Base-by-base conservation (phyloP, 2,113 vertebrate genomes). In the Marcusenius ussheri region DNA sequence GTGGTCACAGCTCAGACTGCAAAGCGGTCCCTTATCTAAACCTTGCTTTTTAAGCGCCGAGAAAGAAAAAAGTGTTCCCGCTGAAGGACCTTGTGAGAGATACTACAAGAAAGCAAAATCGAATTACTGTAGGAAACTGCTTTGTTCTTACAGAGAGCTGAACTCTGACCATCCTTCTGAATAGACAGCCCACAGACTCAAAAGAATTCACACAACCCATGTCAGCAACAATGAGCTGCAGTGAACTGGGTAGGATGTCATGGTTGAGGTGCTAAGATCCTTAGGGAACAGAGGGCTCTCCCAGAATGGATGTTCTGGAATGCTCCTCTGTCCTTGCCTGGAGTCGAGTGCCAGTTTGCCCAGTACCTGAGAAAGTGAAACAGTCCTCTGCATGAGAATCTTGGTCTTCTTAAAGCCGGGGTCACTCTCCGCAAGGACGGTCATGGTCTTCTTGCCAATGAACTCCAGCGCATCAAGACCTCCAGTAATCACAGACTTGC, bases 401-500 rank as follows among this genome's bases (percentile, higher is more conserved):
- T 99, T 99, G 88, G 98, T 99, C 93, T 97, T 97, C 93, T 96
- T 98, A 94, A 99, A 99, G 89, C 98, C 98, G 0, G 98, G 98
- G 94, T 99, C 98, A 0, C 94, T 98, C 96, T 99, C 98, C 1
- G 98, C 98, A 70, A 99, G 96, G 90, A 99, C 98, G 17, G 93
- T 98, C 98, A 99, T 99, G 83, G 98, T 99, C 94, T 97, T 99
- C 96, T 98, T 99, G 91, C 98, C 98, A 11, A 99, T 99, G 93
- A 99, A 99, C 94, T 99, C 98, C 94, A 99, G 92, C 35, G 98
- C 98, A 91, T 98, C 98, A n/a, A 99, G 96, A 87, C 98, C 98
- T 11, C 98, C 98, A 7, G 96, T 97, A 92, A 99, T 95, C 27
- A 99, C 98, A 0, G 97, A 98, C 91, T 98, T 99, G 19, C 98